Base-by-base conservation (phyloP, 92 coral and sea anemone species). In the Bergia sp. region DNA sequence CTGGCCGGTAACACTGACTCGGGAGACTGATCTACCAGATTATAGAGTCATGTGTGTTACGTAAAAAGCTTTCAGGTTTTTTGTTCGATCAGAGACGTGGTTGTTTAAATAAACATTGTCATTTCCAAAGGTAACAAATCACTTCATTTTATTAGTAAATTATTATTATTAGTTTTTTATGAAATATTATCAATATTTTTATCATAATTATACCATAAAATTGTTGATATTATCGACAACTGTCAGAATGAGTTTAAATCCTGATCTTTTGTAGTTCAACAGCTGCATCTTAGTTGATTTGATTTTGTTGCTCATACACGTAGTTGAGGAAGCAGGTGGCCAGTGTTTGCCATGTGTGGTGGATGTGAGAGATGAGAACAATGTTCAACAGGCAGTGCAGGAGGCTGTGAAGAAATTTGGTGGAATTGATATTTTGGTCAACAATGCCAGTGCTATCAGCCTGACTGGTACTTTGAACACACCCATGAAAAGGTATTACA, bases 381-480 rank as follows among this genome's bases (percentile, higher is more conserved):
- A 96, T 73, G 98, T 97, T 16, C 39, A 44, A 3, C 78, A 88
- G 10, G 97, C 98, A 1, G 98, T 97, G 13, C 90, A 95, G 44
- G 91, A 91, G 13, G 94, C 98, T 64, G 99, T 97, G 45, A 90
- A 93, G 91, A 92, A 80, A 73, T 97, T 95, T 94, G 99, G 99
- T 87, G 96, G 95, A 9, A 97, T 97, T 73, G 99, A 97, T 43
- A 94, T 97, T 76, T 91, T 97, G 83, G 97, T 97, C 40, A 97
- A 97, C 85, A 97, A 97, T 94, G 99, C 99, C 39, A 95, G 99
- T 92, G 99, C 98, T 36, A 97, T 97, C 49, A 94, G 93, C 80
- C 89, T 95, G 9, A 94, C 98, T 55, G 99, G 99, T 66, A 97
- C 99, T 6, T 81, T 94, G 73, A 94, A 94, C 37, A 95, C 98